A percentile compares a stretch with the other conserved stretches of the same genome.
Conservation (phyloP, 1,140 invertebrate species). For the Hestina assimilis region DNA sequence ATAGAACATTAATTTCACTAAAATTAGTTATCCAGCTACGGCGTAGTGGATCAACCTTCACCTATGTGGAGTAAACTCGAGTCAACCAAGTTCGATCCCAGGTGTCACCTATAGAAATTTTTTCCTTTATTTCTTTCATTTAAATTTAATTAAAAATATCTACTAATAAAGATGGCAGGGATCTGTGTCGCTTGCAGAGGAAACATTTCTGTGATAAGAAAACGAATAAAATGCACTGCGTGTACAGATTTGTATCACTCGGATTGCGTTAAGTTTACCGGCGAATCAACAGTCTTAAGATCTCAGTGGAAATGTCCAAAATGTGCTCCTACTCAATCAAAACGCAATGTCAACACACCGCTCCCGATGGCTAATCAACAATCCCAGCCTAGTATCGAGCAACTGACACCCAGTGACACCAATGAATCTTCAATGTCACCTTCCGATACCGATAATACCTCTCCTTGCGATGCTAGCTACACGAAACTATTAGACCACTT, state of each 20-base stretch:
- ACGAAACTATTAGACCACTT: background rate
- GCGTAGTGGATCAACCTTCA: too few species aligned
- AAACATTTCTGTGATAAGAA: slow-evolving; percentile 1
- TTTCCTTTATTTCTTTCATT: background rate
- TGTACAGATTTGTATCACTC: slow-evolving; percentile 8
- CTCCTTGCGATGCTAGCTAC: background rate
- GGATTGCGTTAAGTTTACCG: slow-evolving; percentile 4
- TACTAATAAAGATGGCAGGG: background rate
- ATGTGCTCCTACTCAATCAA: background rate
- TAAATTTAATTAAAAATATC: background rate
- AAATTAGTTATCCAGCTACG: too few species aligned
- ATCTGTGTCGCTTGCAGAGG: slow-evolving; percentile 2
- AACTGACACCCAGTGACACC: background rate
- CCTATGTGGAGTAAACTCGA: too few species aligned
- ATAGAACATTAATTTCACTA: too few species aligned
- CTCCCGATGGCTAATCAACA: background rate
- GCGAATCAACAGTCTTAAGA: background rate
- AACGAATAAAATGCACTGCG: slow-evolving; percentile 4
- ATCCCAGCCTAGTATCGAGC: background rate
- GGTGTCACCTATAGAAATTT: background rate
- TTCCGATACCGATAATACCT: background rate
- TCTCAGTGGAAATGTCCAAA: slow-evolving; percentile 10
- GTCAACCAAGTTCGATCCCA: too few species aligned
- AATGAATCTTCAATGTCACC: background rate
- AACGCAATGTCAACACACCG: background rate